Base-by-base conservation (phyloP, 2,113 vertebrate species). In the Datnioides undecimradiatus region DNA sequence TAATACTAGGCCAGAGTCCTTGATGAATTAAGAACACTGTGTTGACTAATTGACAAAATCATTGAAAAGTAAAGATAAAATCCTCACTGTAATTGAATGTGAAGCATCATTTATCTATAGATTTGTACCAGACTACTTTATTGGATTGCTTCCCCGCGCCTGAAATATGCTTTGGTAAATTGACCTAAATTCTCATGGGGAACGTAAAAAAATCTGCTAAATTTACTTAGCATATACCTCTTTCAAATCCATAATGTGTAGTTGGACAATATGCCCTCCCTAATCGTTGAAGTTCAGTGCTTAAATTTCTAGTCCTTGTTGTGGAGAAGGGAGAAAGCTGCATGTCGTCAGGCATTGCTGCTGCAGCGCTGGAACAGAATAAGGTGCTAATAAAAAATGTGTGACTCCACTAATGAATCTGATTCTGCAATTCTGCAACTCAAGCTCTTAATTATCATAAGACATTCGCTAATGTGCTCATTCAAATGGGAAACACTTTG, bases 401-500 rank as follows among this genome's bases (percentile, higher is more conserved):
- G 91, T 90, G 91, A 94, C 80, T 94, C 85, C 80, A 77, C 92
- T 95, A 95, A 95, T 95, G 92, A 95, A 94, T 90, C 90, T 49
- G 80, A 87, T 94, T 93, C 91, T 90, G 90, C 91, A 88, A 87
- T 93, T 91, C 89, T 91, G 92, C 91, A 89, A 91, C 91, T 94
- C 89, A 93, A 93, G 93, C 92, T 91, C 90, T 93, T 92, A 93
- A 94, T 94, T 93, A 94, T 95, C 92, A 94, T 93, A 91, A 93
- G 88, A 91, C 87, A 91, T 91, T 91, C 57, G 70, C 85, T 93
- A 94, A 94, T 94, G 90, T 90, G 87, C 89, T 88, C 90, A 89
- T 93, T 93, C 91, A 88, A 91, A 93, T 88, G 89, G 93, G 90
- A 76, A 91, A 88, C 91, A 92, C 90, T 93, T 94, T 91, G 80